These are phyloP conservation scores for Champsocephalus gunnari DNA, from an alignment of 2,797 vertebrate genomes.

Conservation along the genomic window DNA sequence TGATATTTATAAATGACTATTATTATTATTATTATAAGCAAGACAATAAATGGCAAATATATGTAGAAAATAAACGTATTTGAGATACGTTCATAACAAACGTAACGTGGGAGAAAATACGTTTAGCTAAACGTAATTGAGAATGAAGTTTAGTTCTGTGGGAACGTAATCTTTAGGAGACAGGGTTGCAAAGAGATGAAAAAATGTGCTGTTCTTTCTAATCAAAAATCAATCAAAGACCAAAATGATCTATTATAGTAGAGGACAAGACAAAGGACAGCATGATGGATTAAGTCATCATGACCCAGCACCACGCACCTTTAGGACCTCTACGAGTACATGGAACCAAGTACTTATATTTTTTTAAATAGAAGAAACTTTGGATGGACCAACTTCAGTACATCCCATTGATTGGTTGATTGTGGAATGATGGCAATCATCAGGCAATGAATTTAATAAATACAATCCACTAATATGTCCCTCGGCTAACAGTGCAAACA, in stretches of 20 bases:
- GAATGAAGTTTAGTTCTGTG: too few relatives aligned
- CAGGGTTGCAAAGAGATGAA: not conserved
- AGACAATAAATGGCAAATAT: too few relatives aligned
- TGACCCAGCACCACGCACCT: not conserved
- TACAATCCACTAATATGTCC: conserved; percentile 2
- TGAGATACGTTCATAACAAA: too few relatives aligned
- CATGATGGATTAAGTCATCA: conserved; percentile 20
- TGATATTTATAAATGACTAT: too few relatives aligned
- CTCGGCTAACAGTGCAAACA: conserved; percentile 7
- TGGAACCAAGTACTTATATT: not conserved
- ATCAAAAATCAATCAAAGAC: conserved; percentile 21
- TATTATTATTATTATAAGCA: too few relatives aligned
- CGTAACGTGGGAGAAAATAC: too few relatives aligned
- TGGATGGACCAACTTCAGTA: not conserved
- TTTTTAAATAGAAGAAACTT: not conserved
- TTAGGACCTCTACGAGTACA: not conserved
- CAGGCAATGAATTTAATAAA: conserved; percentile 5
- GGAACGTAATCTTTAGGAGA: not conserved
- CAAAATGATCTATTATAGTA: conserved; percentile 28
- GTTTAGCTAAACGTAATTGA: too few relatives aligned
- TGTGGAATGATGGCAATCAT: not conserved
- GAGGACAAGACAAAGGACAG: conserved; percentile 7
- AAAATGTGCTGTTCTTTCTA: not conserved
- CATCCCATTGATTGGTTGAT: not conserved
- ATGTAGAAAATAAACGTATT: too few relatives aligned